Evolutionary conservation across 2,113 vertebrate genomes (phyloP).

Genomic region (Monopterus albus): DNA sequence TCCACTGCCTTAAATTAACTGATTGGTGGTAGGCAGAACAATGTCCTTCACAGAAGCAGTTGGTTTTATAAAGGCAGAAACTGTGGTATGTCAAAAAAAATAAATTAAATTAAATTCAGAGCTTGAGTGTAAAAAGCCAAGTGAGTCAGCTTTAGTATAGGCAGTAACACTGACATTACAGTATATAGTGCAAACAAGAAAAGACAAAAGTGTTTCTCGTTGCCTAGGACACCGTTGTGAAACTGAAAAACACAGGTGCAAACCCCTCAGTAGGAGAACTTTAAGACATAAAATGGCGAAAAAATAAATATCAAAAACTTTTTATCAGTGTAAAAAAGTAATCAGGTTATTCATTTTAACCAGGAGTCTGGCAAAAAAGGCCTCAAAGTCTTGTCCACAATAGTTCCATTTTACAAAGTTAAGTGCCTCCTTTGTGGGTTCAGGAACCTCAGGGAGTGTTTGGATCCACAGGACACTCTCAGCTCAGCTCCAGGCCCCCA

Average conservation of each 20-base stretch:
- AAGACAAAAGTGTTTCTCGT: slow-evolving; percentile 84
- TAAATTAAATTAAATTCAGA: slow-evolving; percentile 62
- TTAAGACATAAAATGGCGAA: slow-evolving; percentile 98
- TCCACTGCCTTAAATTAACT: slow-evolving; percentile 30
- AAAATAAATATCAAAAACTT: slow-evolving; percentile 99
- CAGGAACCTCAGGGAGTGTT: not conserved
- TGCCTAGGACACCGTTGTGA: slow-evolving; percentile 74
- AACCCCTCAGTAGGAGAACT: slow-evolving; percentile 97
- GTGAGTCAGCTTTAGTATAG: slow-evolving; percentile 86
- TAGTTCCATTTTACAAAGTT: slow-evolving; percentile 91
- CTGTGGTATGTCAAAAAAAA: slow-evolving; percentile 63
- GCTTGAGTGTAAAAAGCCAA: slow-evolving; percentile 73
- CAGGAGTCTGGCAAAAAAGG: slow-evolving; percentile 99
- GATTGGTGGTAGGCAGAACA: slow-evolving; percentile 31
- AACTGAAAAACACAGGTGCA: slow-evolving; percentile 92
- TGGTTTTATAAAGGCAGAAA: slow-evolving; percentile 40
- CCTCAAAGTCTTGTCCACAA: slow-evolving; percentile 92
- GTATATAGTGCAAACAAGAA: slow-evolving; percentile 95
- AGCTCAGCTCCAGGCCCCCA: slow-evolving; percentile 12
- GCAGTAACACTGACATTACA: slow-evolving; percentile 99
- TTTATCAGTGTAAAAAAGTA: slow-evolving; percentile 99
- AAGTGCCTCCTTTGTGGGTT: slow-evolving; percentile 80
- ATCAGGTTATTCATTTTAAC: slow-evolving; percentile 95
- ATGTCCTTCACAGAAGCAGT: slow-evolving; percentile 54
- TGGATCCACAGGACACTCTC: not conserved